These are phyloP conservation scores for Galagoides demidoff DNA, from an alignment of 2,797 vertebrate genomes.

Conservation along the genomic window DNA sequence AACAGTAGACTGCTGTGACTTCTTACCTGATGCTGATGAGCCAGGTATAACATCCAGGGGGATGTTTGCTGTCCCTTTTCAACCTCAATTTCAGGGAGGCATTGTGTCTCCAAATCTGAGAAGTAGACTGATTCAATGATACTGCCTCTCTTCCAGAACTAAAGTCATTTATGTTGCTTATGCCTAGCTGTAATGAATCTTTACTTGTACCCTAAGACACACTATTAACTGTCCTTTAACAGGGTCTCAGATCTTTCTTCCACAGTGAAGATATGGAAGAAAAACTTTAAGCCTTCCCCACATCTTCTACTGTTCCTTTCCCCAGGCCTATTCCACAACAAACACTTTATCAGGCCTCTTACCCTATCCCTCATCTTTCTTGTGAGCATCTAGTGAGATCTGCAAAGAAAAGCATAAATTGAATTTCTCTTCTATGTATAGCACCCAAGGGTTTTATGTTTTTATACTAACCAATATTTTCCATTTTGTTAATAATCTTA, in stretches of 20 bases:
- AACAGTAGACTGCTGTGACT: neutral
- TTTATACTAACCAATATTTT: neutral
- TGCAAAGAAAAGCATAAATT: neutral
- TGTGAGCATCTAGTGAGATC: neutral
- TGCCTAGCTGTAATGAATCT: neutral
- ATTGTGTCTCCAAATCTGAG: neutral
- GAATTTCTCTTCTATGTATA: neutral
- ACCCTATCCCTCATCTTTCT: neutral
- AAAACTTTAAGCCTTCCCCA: neutral
- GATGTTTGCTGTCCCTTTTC: neutral
- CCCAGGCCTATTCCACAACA: neutral
- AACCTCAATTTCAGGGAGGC: neutral
- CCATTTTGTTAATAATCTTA: neutral
- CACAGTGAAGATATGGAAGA: neutral
- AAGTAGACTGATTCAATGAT: neutral
- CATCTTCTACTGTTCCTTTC: neutral
- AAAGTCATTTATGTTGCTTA: neutral
- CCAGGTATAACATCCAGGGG: neutral
- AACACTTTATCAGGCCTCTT: neutral
- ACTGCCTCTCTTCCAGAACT: neutral
- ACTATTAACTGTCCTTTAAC: neutral
- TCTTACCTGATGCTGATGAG: neutral
- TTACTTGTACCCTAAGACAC: neutral
- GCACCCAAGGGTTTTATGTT: neutral
- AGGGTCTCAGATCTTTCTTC: neutral